Base-by-base conservation (phyloP, 2,113 vertebrate species). In the Ictalurus punctatus region DNA sequence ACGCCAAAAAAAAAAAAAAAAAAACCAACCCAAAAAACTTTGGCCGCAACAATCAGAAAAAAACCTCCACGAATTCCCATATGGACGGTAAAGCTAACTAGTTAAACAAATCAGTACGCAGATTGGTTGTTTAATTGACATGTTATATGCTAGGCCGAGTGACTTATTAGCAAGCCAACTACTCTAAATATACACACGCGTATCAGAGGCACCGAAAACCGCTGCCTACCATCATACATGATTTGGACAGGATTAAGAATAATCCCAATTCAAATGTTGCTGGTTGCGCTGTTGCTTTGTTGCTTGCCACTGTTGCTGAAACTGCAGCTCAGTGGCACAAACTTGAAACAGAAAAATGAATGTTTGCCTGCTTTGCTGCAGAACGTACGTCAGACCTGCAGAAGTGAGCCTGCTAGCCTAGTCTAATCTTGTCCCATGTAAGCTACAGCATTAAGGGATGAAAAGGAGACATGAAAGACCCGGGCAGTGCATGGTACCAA, bases 391-490 rank as follows among this genome's bases (percentile, higher is more conserved):
- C 78, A 23, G 16, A 16, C 12, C 58, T 79, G 27, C 19, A 84
- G 40, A 63, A 17, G 23, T 67, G 76, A 23, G 74, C 59, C 59
- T 54, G 19, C 23, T 52, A 69, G 44, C n/a, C 25, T 13, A 19
- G 61, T 34, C n/a, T 81, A 81, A 56, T 81, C 44, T 19, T 13
- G 8, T 52, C 78, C 78, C 34, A 65, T 34, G 37, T n/a, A 63
- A 84, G 30, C 54, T 61, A 58, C 30, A 19, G 37, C 44, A 23
- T 2, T 6, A 52, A 69, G 44, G 54, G 58, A 83, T 85, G 78
- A 83, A 59, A 25, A 83, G 48, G 40, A 73, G 19, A 80, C 79
- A 88, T 87, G 86, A 79, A 85, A 85, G 88, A n/a, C 34, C 2
- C 16, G 4, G 4, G 69, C 37, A n/a, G 73, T 19, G 69, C 69